Evolutionary conservation across 2,797 vertebrate genomes (phyloP).

Genomic region (Euthynnus affinis): DNA sequence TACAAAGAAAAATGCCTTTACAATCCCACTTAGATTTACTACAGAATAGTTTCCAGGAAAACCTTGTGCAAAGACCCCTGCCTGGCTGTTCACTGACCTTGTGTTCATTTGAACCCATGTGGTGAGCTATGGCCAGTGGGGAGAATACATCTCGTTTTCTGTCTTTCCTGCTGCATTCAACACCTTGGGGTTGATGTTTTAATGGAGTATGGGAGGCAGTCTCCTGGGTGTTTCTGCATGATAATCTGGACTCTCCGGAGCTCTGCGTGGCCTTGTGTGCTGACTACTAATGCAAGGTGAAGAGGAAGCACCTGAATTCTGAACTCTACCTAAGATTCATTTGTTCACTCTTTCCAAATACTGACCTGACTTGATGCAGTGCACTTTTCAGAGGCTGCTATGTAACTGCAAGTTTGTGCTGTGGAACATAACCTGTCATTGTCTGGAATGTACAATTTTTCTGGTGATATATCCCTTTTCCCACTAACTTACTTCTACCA

Average conservation of each 20-base stretch:
- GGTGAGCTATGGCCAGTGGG: constrained; percentile 39
- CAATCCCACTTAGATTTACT: constrained; percentile 33
- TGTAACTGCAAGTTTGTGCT: not conserved
- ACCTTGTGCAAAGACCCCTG: constrained; percentile 28
- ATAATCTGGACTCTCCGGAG: constrained; percentile 67
- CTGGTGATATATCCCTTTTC: not conserved
- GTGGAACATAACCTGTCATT: constrained; percentile 13
- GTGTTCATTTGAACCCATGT: constrained; percentile 43
- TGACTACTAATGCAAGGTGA: constrained; percentile 65
- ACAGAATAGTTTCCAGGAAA: constrained; percentile 49
- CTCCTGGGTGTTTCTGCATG: constrained; percentile 66
- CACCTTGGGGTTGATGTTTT: constrained; percentile 68
- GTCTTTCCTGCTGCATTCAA: constrained; percentile 43
- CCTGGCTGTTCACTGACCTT: constrained; percentile 39
- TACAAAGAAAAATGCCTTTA: constrained; percentile 32
- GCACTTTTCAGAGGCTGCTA: not conserved
- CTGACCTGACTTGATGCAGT: not conserved
- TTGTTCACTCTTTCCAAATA: constrained; percentile 20
- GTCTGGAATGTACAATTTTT: not conserved
- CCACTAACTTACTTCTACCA: not conserved
- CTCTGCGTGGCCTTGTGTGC: constrained; percentile 45
- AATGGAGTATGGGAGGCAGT: constrained; percentile 70
- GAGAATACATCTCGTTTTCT: constrained; percentile 42
- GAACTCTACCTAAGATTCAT: constrained; percentile 35
- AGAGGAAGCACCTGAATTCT: constrained; percentile 45